Conservation (phyloP, 1,140 invertebrate species). For the Drosophila persimilis region DNA sequence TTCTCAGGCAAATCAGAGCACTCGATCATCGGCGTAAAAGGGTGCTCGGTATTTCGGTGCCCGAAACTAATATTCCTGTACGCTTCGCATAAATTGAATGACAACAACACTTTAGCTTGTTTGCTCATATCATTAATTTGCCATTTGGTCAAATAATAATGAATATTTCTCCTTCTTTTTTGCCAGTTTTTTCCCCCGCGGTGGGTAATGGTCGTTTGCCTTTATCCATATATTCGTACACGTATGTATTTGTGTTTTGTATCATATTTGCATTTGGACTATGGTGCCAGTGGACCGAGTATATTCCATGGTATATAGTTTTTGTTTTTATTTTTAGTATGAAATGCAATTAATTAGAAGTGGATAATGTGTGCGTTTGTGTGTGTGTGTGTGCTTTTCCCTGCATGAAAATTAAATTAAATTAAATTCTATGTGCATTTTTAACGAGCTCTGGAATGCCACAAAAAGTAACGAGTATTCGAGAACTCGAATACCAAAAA, state of each 20-base stretch:
- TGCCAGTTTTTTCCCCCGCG: background rate
- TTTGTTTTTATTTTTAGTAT: conserved; percentile 21
- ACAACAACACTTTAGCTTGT: conserved; percentile 28
- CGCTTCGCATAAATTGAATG: conserved; percentile 35
- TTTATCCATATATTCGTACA: too few species aligned
- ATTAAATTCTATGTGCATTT: conserved; percentile 45
- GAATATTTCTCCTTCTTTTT: conserved; percentile 20
- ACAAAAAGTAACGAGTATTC: too few species aligned
- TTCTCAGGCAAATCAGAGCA: too few species aligned
- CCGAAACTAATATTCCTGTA: too few species aligned
- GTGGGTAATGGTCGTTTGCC: background rate
- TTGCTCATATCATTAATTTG: conserved; percentile 48
- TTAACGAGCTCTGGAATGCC: conserved; percentile 1
- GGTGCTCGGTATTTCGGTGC: too few species aligned
- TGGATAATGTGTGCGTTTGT: conserved; percentile 36
- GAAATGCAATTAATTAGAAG: conserved; percentile 67
- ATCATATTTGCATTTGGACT: conserved; percentile 31
- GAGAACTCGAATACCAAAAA: conserved; percentile 2
- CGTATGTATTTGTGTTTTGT: background rate
- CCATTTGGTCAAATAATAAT: conserved; percentile 49
- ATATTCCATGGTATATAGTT: conserved; percentile 5
- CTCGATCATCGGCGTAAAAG: too few species aligned
- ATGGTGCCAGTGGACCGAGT: background rate
- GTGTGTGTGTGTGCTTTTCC: conserved; percentile 19
- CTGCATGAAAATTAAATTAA: conserved; percentile 29